phyloP scores from a whole-genome alignment of 2,797 vertebrate species.

The Pseudochirops cupreus region DNA sequence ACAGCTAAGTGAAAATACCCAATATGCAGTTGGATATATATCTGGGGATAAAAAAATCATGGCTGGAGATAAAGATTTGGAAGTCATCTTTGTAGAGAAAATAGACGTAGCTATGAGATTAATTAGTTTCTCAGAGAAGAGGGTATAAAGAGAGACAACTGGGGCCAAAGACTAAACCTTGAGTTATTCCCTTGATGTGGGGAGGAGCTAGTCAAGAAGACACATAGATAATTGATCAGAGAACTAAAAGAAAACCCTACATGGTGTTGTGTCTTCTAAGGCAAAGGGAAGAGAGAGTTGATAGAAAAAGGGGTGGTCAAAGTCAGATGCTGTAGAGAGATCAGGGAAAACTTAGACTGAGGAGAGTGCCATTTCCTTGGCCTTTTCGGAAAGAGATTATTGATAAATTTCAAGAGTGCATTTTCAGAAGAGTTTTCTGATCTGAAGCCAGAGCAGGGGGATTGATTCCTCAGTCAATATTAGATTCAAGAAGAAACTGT shows the following conservation, averaged over 20 bases:
- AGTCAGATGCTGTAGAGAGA: constrained; percentile 18
- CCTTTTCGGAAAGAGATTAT: not conserved
- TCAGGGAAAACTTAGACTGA: constrained; percentile 6
- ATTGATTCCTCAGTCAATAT: not conserved
- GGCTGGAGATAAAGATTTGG: not conserved
- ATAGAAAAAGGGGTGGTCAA: not conserved
- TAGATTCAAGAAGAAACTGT: not conserved
- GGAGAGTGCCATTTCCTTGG: not conserved
- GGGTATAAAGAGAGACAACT: not conserved
- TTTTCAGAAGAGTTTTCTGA: not conserved
- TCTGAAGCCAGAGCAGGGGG: not conserved
- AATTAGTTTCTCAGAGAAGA: not conserved
- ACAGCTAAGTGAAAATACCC: not conserved
- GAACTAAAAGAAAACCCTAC: not conserved
- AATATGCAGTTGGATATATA: not conserved
- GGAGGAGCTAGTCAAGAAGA: not conserved
- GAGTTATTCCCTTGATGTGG: not conserved
- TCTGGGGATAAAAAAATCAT: not conserved
- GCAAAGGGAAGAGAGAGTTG: not conserved
- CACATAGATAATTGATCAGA: not conserved
- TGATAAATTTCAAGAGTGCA: constrained; percentile 35
- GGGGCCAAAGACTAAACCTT: not conserved
- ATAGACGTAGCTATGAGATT: not conserved
- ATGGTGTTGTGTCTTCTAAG: not conserved
- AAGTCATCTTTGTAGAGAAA: not conserved